Percentiles rank a stretch among this genome's conserved stretches.
These are phyloP conservation scores for Procapra przewalskii DNA, from an alignment of 2,113 vertebrate species.

Conservation along the genomic window DNA sequence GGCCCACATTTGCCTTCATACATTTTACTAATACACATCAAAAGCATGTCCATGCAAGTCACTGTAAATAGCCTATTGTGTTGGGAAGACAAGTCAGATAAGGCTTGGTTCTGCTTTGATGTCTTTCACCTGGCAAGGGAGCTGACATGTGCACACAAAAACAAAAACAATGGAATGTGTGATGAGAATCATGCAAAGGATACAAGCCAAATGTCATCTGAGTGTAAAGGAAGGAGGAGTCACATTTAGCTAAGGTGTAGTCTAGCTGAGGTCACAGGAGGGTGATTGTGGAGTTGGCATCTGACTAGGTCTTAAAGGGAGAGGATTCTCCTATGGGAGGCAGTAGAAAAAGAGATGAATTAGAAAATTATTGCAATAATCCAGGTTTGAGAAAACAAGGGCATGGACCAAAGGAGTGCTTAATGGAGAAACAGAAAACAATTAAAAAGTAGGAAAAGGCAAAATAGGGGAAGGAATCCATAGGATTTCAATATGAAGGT, in stretches of 20 bases:
- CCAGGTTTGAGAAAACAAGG: constrained; percentile 16
- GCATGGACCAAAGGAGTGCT: not conserved
- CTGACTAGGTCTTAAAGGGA: not conserved
- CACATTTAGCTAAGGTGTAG: not conserved
- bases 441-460: not conserved
- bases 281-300: not conserved
- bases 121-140: not conserved
- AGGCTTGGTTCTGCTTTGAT: not conserved
- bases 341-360: not conserved
- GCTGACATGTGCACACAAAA: not conserved
- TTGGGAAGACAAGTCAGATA: not conserved
- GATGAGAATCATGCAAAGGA: not conserved
- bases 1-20: not conserved
- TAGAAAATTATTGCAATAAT: not conserved
- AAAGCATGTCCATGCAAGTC: not conserved
- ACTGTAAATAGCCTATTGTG: not conserved
- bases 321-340: not conserved
- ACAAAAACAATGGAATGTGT: not conserved
- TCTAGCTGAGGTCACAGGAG: not conserved
- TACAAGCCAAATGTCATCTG: not conserved
- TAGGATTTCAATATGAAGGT: not conserved
- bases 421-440: not conserved
- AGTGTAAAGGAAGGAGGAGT: not conserved
- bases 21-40: not conserved
- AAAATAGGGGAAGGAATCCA: not conserved